A percentile compares a stretch with the other conserved stretches of the same genome.
Conservation (phyloP, 35 echinoderm and acorn worm genomes). For the Apostichopus californicus region DNA sequence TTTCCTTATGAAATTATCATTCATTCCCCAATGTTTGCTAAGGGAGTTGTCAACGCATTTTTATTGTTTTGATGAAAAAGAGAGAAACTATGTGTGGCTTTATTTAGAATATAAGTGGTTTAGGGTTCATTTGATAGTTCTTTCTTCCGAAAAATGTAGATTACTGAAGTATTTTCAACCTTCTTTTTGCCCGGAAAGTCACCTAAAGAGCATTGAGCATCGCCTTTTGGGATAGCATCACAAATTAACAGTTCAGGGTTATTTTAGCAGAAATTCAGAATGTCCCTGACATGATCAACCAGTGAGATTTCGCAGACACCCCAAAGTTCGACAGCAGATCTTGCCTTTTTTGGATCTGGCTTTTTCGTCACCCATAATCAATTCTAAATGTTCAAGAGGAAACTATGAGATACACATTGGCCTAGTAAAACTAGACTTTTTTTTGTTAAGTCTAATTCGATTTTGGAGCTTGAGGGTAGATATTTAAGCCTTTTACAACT, state of each 20-base stretch:
- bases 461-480: neutral
- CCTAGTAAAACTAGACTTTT: slow-evolving; percentile 4
- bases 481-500: neutral
- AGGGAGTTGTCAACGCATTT: no score
- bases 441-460: neutral
- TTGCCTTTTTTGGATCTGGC: neutral
- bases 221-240: neutral
- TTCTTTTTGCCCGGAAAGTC: no score
- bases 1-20: no score
- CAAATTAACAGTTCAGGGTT: neutral
- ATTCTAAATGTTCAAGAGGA: neutral
- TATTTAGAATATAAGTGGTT: no score
- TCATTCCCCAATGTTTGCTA: no score
- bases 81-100: no score
- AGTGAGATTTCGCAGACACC: slow-evolving; percentile 12
- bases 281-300: neutral
- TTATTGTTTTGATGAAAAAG: no score
- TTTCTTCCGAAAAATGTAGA: no score
- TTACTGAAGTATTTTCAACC: no score
- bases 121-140: no score
- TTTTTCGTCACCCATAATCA: neutral
- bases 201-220: no score
- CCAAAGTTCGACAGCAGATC: neutral
- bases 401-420: neutral
- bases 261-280: neutral